phyloP scores from a whole-genome alignment of 1,140 invertebrate species.

The Vollenhovia emeryi region DNA sequence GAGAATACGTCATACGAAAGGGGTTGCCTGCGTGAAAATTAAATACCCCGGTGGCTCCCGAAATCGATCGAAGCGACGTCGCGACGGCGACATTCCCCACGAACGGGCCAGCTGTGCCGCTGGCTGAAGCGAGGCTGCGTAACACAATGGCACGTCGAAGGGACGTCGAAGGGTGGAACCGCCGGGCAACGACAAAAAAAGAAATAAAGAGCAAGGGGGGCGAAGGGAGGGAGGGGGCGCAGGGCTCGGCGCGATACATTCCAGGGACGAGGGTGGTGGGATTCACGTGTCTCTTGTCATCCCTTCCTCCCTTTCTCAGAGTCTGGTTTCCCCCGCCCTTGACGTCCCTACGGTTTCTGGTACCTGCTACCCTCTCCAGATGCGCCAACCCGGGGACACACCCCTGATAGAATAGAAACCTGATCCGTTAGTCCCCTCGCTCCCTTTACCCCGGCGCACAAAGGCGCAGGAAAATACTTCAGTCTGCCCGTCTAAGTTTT shows the following conservation, averaged over 20 bases:
- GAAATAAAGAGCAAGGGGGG: constrained; percentile 2
- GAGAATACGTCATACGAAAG: not conserved
- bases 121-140: constrained; percentile 62
- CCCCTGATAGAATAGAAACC: constrained; percentile 30
- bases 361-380: constrained; percentile 60
- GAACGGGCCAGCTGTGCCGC: constrained; percentile 72
- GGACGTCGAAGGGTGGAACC: constrained; percentile 39
- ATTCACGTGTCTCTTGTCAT: constrained; percentile 55
- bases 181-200: constrained; percentile 26
- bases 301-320: constrained; percentile 3
- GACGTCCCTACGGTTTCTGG: constrained; percentile 2
- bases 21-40: constrained; percentile 30
- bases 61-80: constrained; percentile 35
- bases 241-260: constrained; percentile 73
- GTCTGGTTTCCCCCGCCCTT: constrained; percentile 5
- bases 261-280: constrained; percentile 72
- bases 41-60: constrained; percentile 43
- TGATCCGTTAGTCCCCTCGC: constrained; percentile 11
- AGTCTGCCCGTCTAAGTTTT: constrained; percentile 36
- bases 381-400: constrained; percentile 16
- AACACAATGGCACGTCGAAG: constrained; percentile 62
- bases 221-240: not conserved
- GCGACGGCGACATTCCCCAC: constrained; percentile 43
- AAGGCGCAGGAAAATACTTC: constrained; percentile 46
- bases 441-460: not conserved